A percentile compares a stretch with the other conserved stretches of the same genome.
Evolutionary conservation across 2,797 vertebrate genomes (phyloP).

Genomic region (Halcyon leucocephala): DNA sequence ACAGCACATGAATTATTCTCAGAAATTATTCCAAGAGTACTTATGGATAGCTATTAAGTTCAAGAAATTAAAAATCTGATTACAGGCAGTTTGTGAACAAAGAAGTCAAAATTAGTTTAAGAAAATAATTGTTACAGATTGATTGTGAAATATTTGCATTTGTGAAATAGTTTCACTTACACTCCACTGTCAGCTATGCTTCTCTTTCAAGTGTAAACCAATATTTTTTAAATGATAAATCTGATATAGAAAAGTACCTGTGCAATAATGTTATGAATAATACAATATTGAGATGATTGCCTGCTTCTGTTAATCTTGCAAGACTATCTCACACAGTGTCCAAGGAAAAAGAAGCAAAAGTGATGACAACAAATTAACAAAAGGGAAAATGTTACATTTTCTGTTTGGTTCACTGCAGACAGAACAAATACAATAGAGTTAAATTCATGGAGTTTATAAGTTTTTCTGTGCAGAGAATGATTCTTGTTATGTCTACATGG

Average conservation of each 20-base stretch:
- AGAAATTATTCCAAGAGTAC: constrained; percentile 1
- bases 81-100: background rate
- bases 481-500: background rate
- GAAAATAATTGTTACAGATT: constrained; percentile 15
- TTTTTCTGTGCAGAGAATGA: background rate
- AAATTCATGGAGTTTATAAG: background rate
- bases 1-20: background rate
- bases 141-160: background rate
- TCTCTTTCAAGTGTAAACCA: background rate
- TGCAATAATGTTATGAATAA: background rate
- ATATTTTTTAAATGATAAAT: background rate
- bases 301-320: background rate
- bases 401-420: background rate
- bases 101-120: constrained; percentile 7
- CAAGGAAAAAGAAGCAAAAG: background rate
- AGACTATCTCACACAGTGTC: background rate
- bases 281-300: background rate
- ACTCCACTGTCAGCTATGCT: background rate
- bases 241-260: constrained; percentile 1
- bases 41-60: background rate
- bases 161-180: background rate
- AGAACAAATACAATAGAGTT: background rate
- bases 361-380: background rate
- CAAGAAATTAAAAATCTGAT: constrained; percentile 16
- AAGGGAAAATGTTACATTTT: background rate